These are phyloP conservation scores for Macropodus opercularis DNA, from an alignment of 2,797 vertebrate genomes.

Conservation along the genomic window DNA sequence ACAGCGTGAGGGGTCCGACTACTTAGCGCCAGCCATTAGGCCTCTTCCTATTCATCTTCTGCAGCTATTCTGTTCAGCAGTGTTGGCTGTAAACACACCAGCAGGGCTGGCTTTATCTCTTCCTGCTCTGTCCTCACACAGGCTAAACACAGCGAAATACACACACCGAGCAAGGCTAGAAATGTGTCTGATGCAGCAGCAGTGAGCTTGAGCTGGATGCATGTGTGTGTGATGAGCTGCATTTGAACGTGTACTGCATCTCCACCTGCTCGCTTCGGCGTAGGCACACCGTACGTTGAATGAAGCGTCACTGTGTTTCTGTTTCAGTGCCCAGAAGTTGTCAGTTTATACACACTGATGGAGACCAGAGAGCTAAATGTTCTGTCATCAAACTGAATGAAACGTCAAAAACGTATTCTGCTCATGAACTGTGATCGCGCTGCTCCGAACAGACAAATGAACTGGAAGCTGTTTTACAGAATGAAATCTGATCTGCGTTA, in stretches of 20 bases:
- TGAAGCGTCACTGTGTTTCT: slow-evolving; percentile 27
- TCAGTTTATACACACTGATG: slow-evolving; percentile 52
- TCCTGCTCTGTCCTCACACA: slow-evolving; percentile 76
- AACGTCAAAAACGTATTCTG: slow-evolving; percentile 44
- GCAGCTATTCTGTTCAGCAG: slow-evolving; percentile 69
- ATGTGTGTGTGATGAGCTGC: background rate
- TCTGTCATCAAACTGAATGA: slow-evolving; percentile 60
- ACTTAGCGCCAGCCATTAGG: slow-evolving; percentile 58
- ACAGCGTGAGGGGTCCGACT: slow-evolving; percentile 42
- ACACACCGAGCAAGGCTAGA: slow-evolving; percentile 37
- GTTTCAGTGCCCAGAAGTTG: slow-evolving; percentile 24
- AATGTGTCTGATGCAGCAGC: slow-evolving; percentile 25
- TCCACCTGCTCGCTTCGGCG: background rate
- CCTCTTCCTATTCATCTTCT: slow-evolving; percentile 68
- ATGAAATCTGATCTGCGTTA: slow-evolving; percentile 24
- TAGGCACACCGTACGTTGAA: slow-evolving; percentile 15
- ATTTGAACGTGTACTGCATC: too few species aligned
- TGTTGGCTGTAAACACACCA: slow-evolving; percentile 80
- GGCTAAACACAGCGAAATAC: slow-evolving; percentile 65
- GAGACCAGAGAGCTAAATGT: slow-evolving; percentile 45
- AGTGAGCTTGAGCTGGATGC: too few species aligned
- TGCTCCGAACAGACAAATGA: slow-evolving; percentile 47
- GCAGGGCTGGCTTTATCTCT: slow-evolving; percentile 78
- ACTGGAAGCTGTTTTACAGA: slow-evolving; percentile 20
- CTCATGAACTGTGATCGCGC: slow-evolving; percentile 5